These are phyloP conservation scores for Coelopa frigida DNA, from an alignment of 1,140 invertebrate genomes.

Conservation along the genomic window DNA sequence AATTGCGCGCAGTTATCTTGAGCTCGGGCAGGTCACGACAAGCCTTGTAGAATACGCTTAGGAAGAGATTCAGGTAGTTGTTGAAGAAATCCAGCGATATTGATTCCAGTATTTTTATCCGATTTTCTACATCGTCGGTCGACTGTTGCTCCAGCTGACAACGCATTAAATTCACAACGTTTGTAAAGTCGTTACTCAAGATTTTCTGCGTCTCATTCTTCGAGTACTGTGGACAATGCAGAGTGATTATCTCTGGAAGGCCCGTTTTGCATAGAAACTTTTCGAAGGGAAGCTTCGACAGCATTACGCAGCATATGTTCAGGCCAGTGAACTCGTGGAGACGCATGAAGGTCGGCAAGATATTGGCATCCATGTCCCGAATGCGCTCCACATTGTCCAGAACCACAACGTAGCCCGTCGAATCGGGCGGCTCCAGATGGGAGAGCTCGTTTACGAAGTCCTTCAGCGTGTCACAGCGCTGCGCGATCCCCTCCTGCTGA, in stretches of 20 bases:
- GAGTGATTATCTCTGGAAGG: slow-evolving; percentile 62
- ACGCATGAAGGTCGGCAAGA: slow-evolving; percentile 62
- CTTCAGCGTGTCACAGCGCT: slow-evolving; percentile 64
- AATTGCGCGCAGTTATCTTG: slow-evolving; percentile 60
- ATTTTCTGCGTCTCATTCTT: slow-evolving; percentile 71
- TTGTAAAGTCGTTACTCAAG: slow-evolving; percentile 49
- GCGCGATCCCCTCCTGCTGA: background rate
- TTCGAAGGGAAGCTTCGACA: slow-evolving; percentile 71
- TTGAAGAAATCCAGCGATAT: slow-evolving; percentile 57
- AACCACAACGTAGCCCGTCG: slow-evolving; percentile 51
- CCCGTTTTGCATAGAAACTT: slow-evolving; percentile 66
- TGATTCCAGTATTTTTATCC: slow-evolving; percentile 18
- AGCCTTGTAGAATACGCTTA: slow-evolving; percentile 71
- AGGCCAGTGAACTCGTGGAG: slow-evolving; percentile 64
- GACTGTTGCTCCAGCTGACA: slow-evolving; percentile 11
- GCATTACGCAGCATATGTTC: slow-evolving; percentile 68
- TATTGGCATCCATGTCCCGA: slow-evolving; percentile 61
- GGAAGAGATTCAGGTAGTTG: slow-evolving; percentile 70
- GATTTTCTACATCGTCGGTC: slow-evolving; percentile 39
- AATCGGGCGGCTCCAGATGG: slow-evolving; percentile 30
- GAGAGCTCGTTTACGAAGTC: slow-evolving; percentile 59
- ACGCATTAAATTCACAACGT: slow-evolving; percentile 13
- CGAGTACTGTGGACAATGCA: slow-evolving; percentile 76
- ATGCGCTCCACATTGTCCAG: slow-evolving; percentile 75
- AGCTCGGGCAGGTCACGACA: slow-evolving; percentile 77